phyloP scores from a whole-genome alignment of 1,140 invertebrate species.

The Anthonomus grandis region DNA sequence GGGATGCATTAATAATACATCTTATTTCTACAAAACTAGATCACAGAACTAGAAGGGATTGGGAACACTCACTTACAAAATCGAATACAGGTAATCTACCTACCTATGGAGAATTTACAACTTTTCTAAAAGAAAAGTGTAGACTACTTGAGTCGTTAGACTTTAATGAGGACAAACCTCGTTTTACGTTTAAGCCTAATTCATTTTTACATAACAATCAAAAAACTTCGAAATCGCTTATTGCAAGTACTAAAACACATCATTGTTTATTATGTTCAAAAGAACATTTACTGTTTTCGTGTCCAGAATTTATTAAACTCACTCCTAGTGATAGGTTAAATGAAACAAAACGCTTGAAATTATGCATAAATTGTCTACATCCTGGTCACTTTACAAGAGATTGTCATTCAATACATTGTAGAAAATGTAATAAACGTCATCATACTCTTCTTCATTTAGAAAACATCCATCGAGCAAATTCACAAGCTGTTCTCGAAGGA shows the following conservation, averaged over 20 bases:
- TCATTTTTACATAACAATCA: neutral
- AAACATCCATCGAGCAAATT: no score
- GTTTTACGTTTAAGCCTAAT: no score
- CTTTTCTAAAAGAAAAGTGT: neutral
- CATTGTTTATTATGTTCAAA: constrained; percentile 12
- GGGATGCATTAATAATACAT: neutral
- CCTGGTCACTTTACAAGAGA: constrained; percentile 3
- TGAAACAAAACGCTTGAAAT: neutral
- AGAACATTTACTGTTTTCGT: constrained; percentile 11
- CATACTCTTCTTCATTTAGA: constrained; percentile 4
- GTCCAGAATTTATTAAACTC: constrained; percentile 10
- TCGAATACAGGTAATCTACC: neutral
- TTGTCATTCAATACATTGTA: neutral
- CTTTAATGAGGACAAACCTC: no score
- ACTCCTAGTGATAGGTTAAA: constrained; percentile 5
- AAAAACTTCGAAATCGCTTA: neutral
- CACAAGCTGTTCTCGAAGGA: no score
- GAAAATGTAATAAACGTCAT: neutral
- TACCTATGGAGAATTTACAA: neutral
- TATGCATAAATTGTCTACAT: constrained; percentile 4
- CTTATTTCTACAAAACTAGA: no score
- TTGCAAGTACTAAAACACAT: constrained; percentile 1
- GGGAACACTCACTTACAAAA: neutral
- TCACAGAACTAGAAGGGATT: neutral
- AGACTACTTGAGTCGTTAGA: no score